phyloP scores from a whole-genome alignment of 2,797 vertebrate species.

The Gymnothorax javanicus region DNA sequence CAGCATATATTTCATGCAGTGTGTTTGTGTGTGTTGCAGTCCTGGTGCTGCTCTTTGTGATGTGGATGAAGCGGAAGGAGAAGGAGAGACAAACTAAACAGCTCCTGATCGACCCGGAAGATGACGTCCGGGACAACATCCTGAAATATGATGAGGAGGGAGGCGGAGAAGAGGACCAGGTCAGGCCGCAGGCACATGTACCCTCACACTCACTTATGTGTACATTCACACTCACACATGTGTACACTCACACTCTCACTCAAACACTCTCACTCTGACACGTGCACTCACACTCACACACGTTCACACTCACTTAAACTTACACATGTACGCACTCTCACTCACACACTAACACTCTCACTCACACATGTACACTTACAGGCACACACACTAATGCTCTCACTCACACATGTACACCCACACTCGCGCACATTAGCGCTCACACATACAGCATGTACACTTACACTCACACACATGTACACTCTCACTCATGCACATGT shows the following conservation, averaged over 20 bases:
- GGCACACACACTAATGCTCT: background rate
- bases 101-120: slow-evolving; percentile 95
- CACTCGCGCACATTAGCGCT: too few relatives aligned
- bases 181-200: slow-evolving; percentile 48
- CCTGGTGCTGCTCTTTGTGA: slow-evolving; percentile 93
- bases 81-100: slow-evolving; percentile 95
- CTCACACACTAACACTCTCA: too few relatives aligned
- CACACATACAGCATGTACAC: too few relatives aligned
- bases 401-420: background rate
- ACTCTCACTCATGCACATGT: too few relatives aligned
- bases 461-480: too few relatives aligned
- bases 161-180: slow-evolving; percentile 98
- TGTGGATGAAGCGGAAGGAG: slow-evolving; percentile 94
- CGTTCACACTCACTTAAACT: background rate
- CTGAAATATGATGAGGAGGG: slow-evolving; percentile 97
- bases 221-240: background rate
- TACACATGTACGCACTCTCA: too few relatives aligned
- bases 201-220: background rate
- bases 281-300: background rate
- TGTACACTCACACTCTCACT: background rate
- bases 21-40: slow-evolving; percentile 62
- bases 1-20: background rate
- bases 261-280: background rate
- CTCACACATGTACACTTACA: background rate
- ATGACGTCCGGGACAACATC: slow-evolving; percentile 97